Evolutionary conservation across 2,113 vertebrate genomes (phyloP).

Genomic region (Pygoscelis adeliae): DNA sequence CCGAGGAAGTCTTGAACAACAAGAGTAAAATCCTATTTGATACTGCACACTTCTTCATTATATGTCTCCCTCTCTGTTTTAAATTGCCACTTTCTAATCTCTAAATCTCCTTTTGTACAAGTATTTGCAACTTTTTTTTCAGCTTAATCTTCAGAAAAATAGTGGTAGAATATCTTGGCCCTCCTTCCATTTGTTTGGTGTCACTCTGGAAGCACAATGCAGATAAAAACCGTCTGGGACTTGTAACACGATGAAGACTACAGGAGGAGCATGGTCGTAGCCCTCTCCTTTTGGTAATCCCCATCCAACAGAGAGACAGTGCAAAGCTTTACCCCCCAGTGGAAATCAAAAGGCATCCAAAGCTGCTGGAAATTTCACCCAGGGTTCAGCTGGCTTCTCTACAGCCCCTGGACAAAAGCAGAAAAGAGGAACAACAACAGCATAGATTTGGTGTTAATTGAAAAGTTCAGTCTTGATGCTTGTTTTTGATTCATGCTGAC

Average conservation of each 20-base stretch:
- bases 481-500: not conserved
- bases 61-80: not conserved
- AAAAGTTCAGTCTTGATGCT: not conserved
- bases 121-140: not conserved
- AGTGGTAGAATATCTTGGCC: not conserved
- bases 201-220: not conserved
- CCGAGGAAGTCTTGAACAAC: not conserved
- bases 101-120: not conserved
- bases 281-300: not conserved
- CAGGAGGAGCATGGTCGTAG: not conserved
- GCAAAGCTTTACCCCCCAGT: not conserved
- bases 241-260: not conserved
- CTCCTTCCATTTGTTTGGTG: not conserved
- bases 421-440: not conserved
- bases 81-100: not conserved
- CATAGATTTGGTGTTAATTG: not conserved
- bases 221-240: not conserved
- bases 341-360: not conserved
- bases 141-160: not conserved
- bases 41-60: not conserved
- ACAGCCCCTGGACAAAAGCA: not conserved
- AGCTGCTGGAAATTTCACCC: not conserved
- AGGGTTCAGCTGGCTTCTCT: not conserved
- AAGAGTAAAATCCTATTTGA: not conserved
- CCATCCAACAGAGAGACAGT: not conserved